These are phyloP conservation scores for Ceratosolen solmsi DNA, from an alignment of 1,140 invertebrate genomes.

Conservation along the genomic window DNA sequence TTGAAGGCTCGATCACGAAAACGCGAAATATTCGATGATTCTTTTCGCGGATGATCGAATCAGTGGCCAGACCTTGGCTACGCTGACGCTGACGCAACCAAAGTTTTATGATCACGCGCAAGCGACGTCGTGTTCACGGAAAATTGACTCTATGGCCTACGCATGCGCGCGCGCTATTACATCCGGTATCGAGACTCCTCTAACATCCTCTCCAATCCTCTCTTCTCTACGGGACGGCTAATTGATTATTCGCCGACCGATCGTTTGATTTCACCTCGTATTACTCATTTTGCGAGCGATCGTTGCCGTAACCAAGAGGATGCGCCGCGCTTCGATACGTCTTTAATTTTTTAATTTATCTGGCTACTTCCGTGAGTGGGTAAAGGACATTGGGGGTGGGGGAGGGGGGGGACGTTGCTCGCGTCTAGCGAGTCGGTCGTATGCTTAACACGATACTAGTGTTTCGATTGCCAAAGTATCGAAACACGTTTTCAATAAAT, in stretches of 20 bases:
- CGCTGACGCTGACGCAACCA: conserved; percentile 52
- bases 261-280: too few species aligned
- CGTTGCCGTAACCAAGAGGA: too few species aligned
- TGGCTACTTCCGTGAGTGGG: too few species aligned
- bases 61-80: conserved; percentile 54
- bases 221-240: background rate
- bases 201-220: background rate
- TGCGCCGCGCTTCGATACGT: too few species aligned
- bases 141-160: background rate
- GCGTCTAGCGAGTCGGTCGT: background rate
- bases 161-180: background rate
- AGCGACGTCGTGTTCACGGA: background rate
- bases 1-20: background rate
- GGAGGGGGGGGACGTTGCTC: background rate
- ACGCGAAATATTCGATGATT: background rate
- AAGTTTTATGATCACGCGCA: background rate
- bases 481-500: too few species aligned
- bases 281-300: too few species aligned
- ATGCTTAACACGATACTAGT: too few species aligned
- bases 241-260: background rate
- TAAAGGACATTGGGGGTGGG: background rate
- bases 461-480: too few species aligned
- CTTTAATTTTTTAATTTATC: background rate
- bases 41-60: conserved; percentile 56
- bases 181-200: background rate